phyloP scores from a whole-genome alignment of 2,888 invertebrate genomes.

The Pasiphila rectangulata region DNA sequence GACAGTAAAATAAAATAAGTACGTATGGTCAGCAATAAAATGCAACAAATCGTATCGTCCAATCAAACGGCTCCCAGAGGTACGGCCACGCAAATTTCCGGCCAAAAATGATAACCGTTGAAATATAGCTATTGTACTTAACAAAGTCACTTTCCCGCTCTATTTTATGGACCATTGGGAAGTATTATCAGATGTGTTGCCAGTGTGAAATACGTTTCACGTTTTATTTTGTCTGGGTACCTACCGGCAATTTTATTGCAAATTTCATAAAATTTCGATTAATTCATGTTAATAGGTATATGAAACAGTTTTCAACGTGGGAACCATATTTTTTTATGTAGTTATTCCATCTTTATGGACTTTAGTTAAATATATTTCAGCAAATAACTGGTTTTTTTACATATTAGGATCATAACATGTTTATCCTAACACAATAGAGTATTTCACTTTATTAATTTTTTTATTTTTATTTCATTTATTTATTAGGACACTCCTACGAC shows the following conservation, averaged over 20 bases:
- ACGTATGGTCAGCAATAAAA: constrained; percentile 37
- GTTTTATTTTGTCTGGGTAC: constrained; percentile 36
- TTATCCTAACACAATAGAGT: too few relatives aligned
- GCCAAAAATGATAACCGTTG: constrained; percentile 70
- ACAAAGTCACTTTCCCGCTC: constrained; percentile 50
- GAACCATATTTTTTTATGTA: too few relatives aligned
- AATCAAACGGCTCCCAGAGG: constrained; percentile 63
- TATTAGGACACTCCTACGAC: too few relatives aligned
- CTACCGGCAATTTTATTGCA: constrained; percentile 4
- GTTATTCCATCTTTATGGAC: too few relatives aligned
- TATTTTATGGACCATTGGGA: constrained; percentile 54
- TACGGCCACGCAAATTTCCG: constrained; percentile 51
- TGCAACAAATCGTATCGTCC: constrained; percentile 52
- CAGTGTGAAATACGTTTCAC: constrained; percentile 43
- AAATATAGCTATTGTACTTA: constrained; percentile 54
- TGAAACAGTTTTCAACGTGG: too few relatives aligned
- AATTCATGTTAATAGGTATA: too few relatives aligned
- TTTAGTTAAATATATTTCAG: too few relatives aligned
- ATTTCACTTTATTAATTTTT: too few relatives aligned
- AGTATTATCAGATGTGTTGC: constrained; percentile 54
- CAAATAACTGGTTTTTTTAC: too few relatives aligned
- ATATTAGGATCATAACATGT: too few relatives aligned
- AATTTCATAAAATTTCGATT: constrained; percentile 4
- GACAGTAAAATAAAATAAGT: neutral
- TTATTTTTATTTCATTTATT: too few relatives aligned